phyloP scores from a whole-genome alignment of 2,113 vertebrate genomes.

The Pseudorhombus dupliciocellatus region DNA sequence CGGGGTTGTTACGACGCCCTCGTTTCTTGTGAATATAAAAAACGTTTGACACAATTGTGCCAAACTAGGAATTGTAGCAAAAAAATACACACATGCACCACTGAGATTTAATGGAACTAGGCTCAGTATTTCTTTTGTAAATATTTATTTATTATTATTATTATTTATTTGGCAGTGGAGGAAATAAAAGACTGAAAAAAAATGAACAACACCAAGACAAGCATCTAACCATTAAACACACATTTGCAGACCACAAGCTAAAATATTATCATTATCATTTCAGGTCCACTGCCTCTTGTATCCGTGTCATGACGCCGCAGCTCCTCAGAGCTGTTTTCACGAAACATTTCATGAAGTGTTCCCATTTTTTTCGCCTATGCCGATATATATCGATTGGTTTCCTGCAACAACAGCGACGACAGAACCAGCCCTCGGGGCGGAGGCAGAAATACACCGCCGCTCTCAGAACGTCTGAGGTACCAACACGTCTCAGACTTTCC shows the following conservation, averaged over 20 bases:
- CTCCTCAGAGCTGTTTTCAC: not conserved
- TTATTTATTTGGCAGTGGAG: too few species aligned
- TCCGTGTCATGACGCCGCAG: too few species aligned
- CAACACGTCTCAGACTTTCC: conserved; percentile 1
- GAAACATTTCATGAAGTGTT: not conserved
- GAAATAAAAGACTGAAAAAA: too few species aligned
- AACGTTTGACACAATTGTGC: too few species aligned
- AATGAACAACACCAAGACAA: too few species aligned
- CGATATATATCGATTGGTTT: not conserved
- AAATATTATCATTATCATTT: not conserved
- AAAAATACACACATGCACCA: too few species aligned
- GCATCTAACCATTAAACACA: too few species aligned
- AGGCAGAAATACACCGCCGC: not conserved
- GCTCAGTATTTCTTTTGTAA: too few species aligned
- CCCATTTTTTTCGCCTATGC: not conserved
- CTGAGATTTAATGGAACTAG: too few species aligned
- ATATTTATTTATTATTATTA: too few species aligned
- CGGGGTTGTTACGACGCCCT: not conserved
- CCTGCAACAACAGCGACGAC: not conserved
- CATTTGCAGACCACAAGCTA: too few species aligned
- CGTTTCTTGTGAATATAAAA: not conserved
- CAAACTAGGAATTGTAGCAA: too few species aligned
- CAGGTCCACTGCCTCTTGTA: not conserved
- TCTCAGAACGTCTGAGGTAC: conserved; percentile 3
- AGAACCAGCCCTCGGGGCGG: not conserved